phyloP scores from a whole-genome alignment of 2,888 invertebrate genomes.

The Hemaris fuciformis region DNA sequence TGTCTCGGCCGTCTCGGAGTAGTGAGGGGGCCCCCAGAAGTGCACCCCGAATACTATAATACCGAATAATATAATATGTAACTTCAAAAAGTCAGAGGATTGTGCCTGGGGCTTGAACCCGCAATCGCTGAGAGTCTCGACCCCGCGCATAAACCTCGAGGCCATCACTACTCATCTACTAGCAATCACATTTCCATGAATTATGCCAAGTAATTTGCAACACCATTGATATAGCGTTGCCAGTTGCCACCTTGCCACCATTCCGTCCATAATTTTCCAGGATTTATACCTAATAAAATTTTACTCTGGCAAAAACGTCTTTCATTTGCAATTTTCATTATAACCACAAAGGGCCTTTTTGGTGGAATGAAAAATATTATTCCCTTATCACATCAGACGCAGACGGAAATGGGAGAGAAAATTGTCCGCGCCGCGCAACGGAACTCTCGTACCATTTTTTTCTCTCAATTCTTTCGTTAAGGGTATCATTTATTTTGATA shows the following conservation, averaged over 20 bases:
- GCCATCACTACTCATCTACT: too few species aligned
- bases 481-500: background rate
- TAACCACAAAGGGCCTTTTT: slow-evolving; percentile 18
- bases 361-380: slow-evolving; percentile 20
- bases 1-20: too few species aligned
- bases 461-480: background rate
- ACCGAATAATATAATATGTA: too few species aligned
- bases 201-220: background rate
- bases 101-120: too few species aligned
- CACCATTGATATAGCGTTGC: background rate
- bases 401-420: slow-evolving; percentile 17
- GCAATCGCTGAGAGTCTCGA: too few species aligned
- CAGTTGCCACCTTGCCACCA: too few species aligned
- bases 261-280: background rate
- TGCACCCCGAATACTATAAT: too few species aligned
- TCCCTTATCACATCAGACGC: slow-evolving; percentile 29
- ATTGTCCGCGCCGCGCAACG: background rate
- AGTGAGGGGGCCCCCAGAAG: too few species aligned
- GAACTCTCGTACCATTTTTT: background rate
- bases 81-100: too few species aligned
- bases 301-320: background rate
- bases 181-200: too few species aligned
- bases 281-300: background rate
- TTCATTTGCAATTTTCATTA: slow-evolving; percentile 14
- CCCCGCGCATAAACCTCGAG: too few species aligned